These are phyloP conservation scores for Percina caprodes DNA, from an alignment of 2,113 vertebrate species.

Conservation along the genomic window DNA sequence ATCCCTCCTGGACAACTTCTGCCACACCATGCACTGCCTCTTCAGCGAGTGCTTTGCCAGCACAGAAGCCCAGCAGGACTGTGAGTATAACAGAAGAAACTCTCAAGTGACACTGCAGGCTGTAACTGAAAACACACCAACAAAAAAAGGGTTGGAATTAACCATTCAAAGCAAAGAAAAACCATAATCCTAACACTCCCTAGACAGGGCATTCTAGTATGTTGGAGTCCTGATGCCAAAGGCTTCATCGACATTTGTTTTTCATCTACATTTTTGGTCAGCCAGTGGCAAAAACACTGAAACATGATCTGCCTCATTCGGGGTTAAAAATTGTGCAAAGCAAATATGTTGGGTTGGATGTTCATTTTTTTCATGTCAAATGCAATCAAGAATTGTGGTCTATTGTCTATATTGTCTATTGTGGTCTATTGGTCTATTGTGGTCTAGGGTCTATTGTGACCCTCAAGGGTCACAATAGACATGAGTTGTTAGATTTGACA, in stretches of 20 bases:
- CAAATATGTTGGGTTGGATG: background rate
- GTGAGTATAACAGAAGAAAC: slow-evolving; percentile 69
- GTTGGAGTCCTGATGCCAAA: background rate
- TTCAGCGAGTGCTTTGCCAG: slow-evolving; percentile 79
- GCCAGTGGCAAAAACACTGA: slow-evolving; percentile 3
- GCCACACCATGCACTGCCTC: slow-evolving; percentile 82
- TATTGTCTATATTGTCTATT: too few relatives aligned
- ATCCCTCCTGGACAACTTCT: slow-evolving; percentile 83
- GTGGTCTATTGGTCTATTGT: too few relatives aligned
- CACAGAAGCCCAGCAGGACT: slow-evolving; percentile 57
- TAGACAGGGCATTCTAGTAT: background rate
- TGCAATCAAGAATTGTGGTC: background rate
- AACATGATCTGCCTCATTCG: background rate
- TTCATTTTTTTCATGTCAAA: background rate
- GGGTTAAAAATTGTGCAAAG: background rate
- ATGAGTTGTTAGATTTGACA: background rate
- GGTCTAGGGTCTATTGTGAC: too few relatives aligned
- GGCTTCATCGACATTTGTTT: slow-evolving; percentile 1
- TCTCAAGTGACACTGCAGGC: background rate
- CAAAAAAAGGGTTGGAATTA: background rate
- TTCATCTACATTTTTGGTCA: slow-evolving; percentile 5
- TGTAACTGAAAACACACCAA: background rate
- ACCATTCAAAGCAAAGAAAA: background rate
- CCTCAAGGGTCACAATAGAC: background rate
- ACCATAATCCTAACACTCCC: background rate